phyloP scores from a whole-genome alignment of 1,140 invertebrate genomes.

The Chlorops oryzae region DNA sequence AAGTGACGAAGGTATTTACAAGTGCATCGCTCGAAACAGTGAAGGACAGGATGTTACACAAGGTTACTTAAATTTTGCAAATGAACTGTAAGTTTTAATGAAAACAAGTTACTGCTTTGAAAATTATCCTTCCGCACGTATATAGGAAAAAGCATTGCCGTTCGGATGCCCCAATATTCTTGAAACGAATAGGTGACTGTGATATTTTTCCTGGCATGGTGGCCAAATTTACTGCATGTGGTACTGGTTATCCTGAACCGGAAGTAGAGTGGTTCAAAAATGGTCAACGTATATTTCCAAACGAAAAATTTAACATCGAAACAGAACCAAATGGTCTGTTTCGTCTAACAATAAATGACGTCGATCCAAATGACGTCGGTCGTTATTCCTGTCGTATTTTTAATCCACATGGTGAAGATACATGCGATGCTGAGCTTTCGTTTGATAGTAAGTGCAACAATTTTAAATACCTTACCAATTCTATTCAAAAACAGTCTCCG shows the following conservation, averaged over 20 bases:
- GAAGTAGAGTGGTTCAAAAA: constrained; percentile 81
- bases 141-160: constrained; percentile 60
- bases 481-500: neutral
- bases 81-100: constrained; percentile 69
- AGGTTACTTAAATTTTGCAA: constrained; percentile 68
- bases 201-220: constrained; percentile 82
- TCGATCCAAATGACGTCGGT: constrained; percentile 72
- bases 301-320: constrained; percentile 74
- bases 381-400: constrained; percentile 73
- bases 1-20: constrained; percentile 68
- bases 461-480: neutral
- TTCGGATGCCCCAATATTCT: constrained; percentile 75
- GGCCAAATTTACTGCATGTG: constrained; percentile 86
- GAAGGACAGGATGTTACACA: constrained; percentile 73
- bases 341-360: constrained; percentile 66
- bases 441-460: constrained; percentile 65
- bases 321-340: constrained; percentile 65
- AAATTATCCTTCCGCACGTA: neutral
- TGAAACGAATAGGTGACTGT: constrained; percentile 83
- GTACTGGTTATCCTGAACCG: constrained; percentile 77
- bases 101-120: too few relatives aligned
- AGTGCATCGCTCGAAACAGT: constrained; percentile 69
- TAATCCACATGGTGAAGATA: constrained; percentile 77
- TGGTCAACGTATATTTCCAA: constrained; percentile 69
- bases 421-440: constrained; percentile 71